Percentiles rank a stretch among this genome's conserved stretches.
These are phyloP conservation scores for Oligia strigilis DNA, from an alignment of 2,888 invertebrate genomes.

Conservation along the genomic window DNA sequence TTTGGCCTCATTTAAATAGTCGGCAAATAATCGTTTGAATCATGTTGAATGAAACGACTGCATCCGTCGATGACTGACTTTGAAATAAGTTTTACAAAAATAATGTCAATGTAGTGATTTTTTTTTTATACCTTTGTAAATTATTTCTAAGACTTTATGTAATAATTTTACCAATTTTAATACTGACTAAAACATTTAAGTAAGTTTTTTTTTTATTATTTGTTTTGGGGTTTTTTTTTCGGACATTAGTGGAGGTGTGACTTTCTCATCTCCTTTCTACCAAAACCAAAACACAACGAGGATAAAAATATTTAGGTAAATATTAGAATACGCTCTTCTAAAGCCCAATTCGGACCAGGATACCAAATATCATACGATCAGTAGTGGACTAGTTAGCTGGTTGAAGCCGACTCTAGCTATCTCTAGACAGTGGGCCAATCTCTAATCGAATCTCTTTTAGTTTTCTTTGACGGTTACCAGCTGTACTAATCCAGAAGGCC, in stretches of 20 bases:
- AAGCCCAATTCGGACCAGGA: neutral
- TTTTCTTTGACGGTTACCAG: neutral
- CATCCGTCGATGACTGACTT: neutral
- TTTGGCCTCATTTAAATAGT: slow-evolving; percentile 4
- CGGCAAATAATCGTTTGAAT: slow-evolving; percentile 2
- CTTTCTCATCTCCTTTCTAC: slow-evolving; percentile 7
- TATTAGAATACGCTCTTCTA: neutral
- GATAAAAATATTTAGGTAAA: neutral
- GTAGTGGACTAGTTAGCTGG: neutral
- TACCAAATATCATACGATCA: neutral
- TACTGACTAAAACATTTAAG: too few relatives aligned
- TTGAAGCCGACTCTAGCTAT: neutral
- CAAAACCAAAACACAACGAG: neutral
- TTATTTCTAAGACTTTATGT: too few relatives aligned
- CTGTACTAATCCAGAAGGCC: neutral
- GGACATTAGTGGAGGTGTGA: neutral
- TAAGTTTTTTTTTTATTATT: neutral
- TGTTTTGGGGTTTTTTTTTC: neutral
- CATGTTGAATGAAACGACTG: neutral
- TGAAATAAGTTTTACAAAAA: neutral
- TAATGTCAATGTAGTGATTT: neutral
- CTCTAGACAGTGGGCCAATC: neutral
- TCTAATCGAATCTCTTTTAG: slow-evolving; percentile 9
- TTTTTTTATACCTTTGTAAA: too few relatives aligned
- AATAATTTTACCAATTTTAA: too few relatives aligned